phyloP scores from a whole-genome alignment of 2,113 vertebrate genomes.

The Ornithorhynchus anatinus region DNA sequence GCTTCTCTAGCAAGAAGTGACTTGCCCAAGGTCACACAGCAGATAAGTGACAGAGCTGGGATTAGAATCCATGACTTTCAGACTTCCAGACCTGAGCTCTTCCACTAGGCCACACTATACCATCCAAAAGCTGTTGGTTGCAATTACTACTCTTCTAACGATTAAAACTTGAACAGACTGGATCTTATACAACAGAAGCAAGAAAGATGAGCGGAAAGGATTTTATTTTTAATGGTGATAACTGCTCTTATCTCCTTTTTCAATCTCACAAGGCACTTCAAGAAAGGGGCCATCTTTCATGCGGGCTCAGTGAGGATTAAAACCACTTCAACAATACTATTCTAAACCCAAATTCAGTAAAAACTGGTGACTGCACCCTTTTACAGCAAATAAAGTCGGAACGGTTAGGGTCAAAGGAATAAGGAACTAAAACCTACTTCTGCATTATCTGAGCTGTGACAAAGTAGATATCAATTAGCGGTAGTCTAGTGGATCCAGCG shows the following conservation, averaged over 20 bases:
- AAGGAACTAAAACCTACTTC: conserved; percentile 65
- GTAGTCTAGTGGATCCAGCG: conserved; percentile 9
- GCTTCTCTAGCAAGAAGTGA: too few relatives aligned
- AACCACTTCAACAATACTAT: not conserved
- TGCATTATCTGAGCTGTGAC: conserved; percentile 30
- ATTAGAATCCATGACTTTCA: too few relatives aligned
- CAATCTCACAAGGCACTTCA: too few relatives aligned
- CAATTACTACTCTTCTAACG: too few relatives aligned
- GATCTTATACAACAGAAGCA: not conserved
- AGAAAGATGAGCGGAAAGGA: not conserved
- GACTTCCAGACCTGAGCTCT: too few relatives aligned
- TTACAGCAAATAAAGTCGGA: conserved; percentile 76
- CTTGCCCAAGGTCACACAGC: too few relatives aligned
- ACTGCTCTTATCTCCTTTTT: too few relatives aligned
- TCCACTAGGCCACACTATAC: too few relatives aligned
- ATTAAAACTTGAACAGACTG: too few relatives aligned
- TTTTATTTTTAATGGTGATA: too few relatives aligned
- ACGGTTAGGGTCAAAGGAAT: conserved; percentile 59
- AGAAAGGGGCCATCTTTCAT: not conserved
- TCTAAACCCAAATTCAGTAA: conserved; percentile 2
- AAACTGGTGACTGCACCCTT: conserved; percentile 65
- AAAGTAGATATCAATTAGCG: conserved; percentile 28
- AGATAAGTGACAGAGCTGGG: too few relatives aligned
- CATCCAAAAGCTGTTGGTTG: too few relatives aligned
- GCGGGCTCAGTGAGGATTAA: not conserved